These are phyloP conservation scores for Phyto melanocephala DNA, from an alignment of 2,888 invertebrate genomes.

Conservation along the genomic window DNA sequence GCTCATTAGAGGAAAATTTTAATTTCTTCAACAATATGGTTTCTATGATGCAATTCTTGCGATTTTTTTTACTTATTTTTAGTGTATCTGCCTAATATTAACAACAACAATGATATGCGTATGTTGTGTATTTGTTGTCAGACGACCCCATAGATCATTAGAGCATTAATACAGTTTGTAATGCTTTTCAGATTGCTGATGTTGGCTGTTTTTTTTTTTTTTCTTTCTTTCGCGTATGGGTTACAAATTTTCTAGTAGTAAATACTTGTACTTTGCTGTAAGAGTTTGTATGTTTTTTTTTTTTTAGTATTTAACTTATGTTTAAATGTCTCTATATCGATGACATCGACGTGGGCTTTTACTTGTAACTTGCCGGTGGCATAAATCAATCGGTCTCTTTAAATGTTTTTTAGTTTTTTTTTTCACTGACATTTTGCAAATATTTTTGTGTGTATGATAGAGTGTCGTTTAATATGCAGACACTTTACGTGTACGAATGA, in stretches of 20 bases:
- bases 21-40: background rate
- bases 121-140: slow-evolving; percentile 2
- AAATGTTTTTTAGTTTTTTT: slow-evolving; percentile 53
- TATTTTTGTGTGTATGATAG: slow-evolving; percentile 66
- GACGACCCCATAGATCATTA: slow-evolving; percentile 57
- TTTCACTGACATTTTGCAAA: slow-evolving; percentile 23
- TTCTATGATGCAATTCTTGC: background rate
- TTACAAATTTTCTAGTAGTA: slow-evolving; percentile 28
- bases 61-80: background rate
- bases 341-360: slow-evolving; percentile 64
- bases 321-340: slow-evolving; percentile 48
- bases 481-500: slow-evolving; percentile 59
- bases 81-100: background rate
- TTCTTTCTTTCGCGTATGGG: too few species aligned
- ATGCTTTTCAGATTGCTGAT: slow-evolving; percentile 4
- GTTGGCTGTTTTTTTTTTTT: too few species aligned
- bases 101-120: slow-evolving; percentile 19
- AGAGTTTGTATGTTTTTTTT: background rate
- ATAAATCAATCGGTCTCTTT: slow-evolving; percentile 64
- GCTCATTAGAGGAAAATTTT: slow-evolving; percentile 2
- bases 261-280: too few species aligned
- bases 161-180: slow-evolving; percentile 44
- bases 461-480: slow-evolving; percentile 67
- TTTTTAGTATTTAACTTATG: slow-evolving; percentile 24
- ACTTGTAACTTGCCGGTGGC: slow-evolving; percentile 63